These are phyloP conservation scores for Leptinotarsa texana DNA, from an alignment of 1,140 invertebrate genomes.

Conservation along the genomic window DNA sequence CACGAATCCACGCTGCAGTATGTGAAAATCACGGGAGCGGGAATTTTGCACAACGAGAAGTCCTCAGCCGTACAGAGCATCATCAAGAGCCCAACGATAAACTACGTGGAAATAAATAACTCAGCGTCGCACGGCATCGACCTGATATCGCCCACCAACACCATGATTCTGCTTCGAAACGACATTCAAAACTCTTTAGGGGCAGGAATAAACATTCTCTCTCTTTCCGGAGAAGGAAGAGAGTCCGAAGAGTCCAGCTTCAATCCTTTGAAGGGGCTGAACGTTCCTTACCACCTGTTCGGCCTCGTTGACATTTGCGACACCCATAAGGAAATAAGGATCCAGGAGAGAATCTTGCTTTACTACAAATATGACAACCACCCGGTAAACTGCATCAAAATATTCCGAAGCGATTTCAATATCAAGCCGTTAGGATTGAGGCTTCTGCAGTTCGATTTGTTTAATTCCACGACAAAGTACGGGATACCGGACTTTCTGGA, in stretches of 20 bases:
- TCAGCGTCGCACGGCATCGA: conserved; percentile 92
- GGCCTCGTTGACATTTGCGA: conserved; percentile 96
- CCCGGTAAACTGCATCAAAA: conserved; percentile 96
- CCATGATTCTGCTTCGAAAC: conserved; percentile 70
- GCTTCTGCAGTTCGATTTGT: conserved; percentile 91
- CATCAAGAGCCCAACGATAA: conserved; percentile 80
- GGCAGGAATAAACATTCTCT: conserved; percentile 84
- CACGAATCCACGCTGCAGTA: conserved; percentile 79
- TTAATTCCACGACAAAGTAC: conserved; percentile 82
- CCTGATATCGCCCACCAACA: conserved; percentile 83
- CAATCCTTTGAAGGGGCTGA: conserved; percentile 78
- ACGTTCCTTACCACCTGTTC: conserved; percentile 92
- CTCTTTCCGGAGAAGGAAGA: conserved; percentile 89
- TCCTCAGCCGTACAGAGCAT: conserved; percentile 89
- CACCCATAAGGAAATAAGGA: conserved; percentile 84
- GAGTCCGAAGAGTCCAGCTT: conserved; percentile 86
- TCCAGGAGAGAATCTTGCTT: conserved; percentile 88
- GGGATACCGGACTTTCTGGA: conserved; percentile 82
- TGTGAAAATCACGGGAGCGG: conserved; percentile 91
- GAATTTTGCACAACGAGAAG: conserved; percentile 94
- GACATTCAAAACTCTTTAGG: conserved; percentile 84
- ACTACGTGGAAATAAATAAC: conserved; percentile 79
- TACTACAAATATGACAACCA: conserved; percentile 98
- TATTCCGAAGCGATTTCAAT: conserved; percentile 83
- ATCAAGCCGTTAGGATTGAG: conserved; percentile 88